Base-by-base conservation (phyloP, 2,888 invertebrate species). In the Synergus gifuensis region DNA sequence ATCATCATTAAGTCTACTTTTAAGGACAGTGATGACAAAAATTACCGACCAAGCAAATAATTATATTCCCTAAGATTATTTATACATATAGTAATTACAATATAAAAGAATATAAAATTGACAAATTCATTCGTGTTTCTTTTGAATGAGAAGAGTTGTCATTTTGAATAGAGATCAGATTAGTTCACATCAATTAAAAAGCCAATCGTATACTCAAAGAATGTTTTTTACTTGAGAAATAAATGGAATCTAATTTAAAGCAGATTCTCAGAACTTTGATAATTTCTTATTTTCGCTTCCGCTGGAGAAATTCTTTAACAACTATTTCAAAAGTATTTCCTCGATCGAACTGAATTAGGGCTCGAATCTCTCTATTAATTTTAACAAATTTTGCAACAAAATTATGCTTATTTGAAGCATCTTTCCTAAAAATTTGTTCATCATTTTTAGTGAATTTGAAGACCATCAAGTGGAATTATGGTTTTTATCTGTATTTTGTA, bases 311-410 rank as follows among this genome's bases (percentile, higher is more conserved):
- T 73, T 36, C 58, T 78, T 66, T 1, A 4, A 77, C 18, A 73
- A 76, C 44, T 64, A 62, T 36, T 66, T 49, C 8, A 62, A 63
- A 79, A 60, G 73, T 69, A 60, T 78, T 78, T 46, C 11, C 36
- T 36, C 62, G 14, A 76, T 79, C 22, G n/a, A 58, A 54, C 42
- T 22, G 11, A 36, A 73, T 54, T 49, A 36, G 69, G 11, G n/a
- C 11, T 40, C 1, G 42, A 64, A 42, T 40, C 11, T 16, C n/a
- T 12, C 4, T 9, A 36, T 46, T 16, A 73, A 73, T 49, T 36
- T 73, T 54, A 16, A 16, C 2, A 54, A 73, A 73, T 73, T 49
- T 4, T 28, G 44, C 2, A 42, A 18, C 4, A 66, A n/a, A 66
- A 66, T 66, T 18, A n/a, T 40, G 3, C 18, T 18, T 42, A 42